Conservation (phyloP, 2,113 vertebrate genomes). For the Paedocypris sp. region DNA sequence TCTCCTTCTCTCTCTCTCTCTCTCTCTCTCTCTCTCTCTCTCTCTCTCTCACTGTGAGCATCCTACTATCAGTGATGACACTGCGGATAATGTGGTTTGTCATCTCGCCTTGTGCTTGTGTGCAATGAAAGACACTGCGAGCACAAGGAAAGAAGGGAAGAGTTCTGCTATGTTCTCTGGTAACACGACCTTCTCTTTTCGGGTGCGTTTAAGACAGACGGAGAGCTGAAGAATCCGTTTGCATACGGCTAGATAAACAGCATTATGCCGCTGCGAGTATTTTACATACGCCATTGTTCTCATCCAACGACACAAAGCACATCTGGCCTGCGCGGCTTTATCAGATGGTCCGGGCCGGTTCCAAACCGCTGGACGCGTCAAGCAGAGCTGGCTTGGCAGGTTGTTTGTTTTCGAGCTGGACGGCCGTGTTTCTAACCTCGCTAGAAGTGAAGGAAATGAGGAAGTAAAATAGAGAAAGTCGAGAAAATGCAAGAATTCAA, state of each 20-base stretch:
- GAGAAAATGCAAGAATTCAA: no score
- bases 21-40: no score
- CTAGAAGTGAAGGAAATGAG: no score
- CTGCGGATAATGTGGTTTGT: slow-evolving; percentile 9
- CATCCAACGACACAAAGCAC: neutral
- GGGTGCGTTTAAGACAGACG: neutral
- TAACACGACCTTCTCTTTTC: neutral
- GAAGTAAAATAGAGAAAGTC: no score
- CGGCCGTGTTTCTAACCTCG: neutral
- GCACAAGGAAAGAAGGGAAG: neutral
- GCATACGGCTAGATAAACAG: slow-evolving; percentile 1
- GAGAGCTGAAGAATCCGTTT: neutral
- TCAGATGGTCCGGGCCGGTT: slow-evolving; percentile 7
- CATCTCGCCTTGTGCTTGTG: neutral
- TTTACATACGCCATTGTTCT: slow-evolving; percentile 14
- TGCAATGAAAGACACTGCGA: slow-evolving; percentile 1
- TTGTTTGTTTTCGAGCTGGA: slow-evolving; percentile 8
- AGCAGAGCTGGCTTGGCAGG: neutral
- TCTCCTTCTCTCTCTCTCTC: no score
- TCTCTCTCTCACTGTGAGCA: neutral
- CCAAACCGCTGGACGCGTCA: neutral
- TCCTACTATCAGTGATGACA: slow-evolving; percentile 11
- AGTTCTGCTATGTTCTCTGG: neutral
- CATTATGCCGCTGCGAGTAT: neutral
- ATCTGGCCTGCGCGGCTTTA: neutral